phyloP scores from a whole-genome alignment of 2,113 vertebrate genomes.

The Macrotis lagotis region DNA sequence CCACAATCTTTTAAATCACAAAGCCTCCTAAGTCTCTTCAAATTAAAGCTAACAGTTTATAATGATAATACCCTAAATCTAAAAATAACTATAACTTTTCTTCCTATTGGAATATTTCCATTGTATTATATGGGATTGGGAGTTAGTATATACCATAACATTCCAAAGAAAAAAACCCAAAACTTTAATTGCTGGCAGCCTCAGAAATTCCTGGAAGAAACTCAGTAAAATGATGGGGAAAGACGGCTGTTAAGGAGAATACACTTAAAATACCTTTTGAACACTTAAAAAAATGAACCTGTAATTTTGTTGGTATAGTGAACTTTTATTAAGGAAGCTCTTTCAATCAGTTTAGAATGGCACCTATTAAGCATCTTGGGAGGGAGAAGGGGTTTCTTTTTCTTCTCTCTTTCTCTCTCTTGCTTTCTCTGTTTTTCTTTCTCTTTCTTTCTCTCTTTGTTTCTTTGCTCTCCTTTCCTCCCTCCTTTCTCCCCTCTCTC shows the following conservation, averaged over 20 bases:
- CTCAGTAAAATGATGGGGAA: constrained; percentile 8
- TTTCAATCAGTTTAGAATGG: neutral
- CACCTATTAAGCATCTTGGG: neutral
- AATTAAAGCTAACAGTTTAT: neutral
- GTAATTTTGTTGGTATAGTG: neutral
- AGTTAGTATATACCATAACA: neutral
- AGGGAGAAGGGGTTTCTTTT: neutral
- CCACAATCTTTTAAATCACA: neutral
- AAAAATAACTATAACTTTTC: neutral
- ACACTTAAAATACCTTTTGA: neutral
- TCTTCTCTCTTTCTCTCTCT: too few relatives aligned
- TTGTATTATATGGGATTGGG: neutral
- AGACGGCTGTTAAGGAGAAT: neutral
- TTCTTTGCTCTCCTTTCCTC: too few relatives aligned
- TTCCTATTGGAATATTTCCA: neutral
- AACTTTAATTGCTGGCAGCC: neutral
- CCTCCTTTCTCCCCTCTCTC: too few relatives aligned
- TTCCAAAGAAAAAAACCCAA: neutral
- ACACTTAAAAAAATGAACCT: neutral
- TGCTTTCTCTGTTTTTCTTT: too few relatives aligned
- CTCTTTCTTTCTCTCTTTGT: too few relatives aligned
- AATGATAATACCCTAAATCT: neutral
- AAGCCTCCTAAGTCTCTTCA: neutral
- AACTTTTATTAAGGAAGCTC: neutral
- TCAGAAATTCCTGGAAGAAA: constrained; percentile 3